Conservation (phyloP, 2,888 invertebrate species). For the Leucoma salicis region DNA sequence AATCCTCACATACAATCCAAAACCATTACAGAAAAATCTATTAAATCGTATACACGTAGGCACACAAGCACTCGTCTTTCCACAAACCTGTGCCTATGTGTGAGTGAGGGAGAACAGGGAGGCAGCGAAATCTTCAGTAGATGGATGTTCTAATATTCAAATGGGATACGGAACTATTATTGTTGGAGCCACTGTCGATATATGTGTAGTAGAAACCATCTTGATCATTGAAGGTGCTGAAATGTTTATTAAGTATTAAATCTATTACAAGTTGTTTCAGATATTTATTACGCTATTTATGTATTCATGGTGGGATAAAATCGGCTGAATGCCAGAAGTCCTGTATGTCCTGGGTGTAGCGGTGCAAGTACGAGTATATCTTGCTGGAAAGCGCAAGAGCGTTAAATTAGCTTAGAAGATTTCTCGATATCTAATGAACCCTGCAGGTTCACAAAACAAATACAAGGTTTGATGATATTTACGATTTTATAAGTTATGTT, state of each 20-base stretch:
- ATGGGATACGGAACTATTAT: slow-evolving; percentile 83
- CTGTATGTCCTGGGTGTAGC: no score
- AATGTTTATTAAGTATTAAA: background rate
- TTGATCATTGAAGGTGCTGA: slow-evolving; percentile 48
- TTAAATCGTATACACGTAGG: slow-evolving; percentile 24
- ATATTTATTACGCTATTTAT: no score
- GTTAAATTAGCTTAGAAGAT: no score
- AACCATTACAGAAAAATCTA: slow-evolving; percentile 33
- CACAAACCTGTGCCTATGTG: slow-evolving; percentile 28
- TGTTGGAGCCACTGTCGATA: slow-evolving; percentile 82
- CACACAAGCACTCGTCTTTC: slow-evolving; percentile 26
- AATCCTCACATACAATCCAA: slow-evolving; percentile 17
- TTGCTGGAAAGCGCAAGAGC: no score
- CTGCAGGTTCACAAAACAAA: no score
- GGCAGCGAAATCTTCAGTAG: slow-evolving; percentile 74
- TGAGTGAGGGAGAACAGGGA: slow-evolving; percentile 35
- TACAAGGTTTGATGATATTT: no score
- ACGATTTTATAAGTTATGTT: no score
- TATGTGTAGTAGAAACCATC: slow-evolving; percentile 36
- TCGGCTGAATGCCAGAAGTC: no score
- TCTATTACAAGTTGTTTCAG: no score
- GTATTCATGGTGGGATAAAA: no score
- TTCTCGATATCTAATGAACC: no score
- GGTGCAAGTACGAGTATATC: no score
- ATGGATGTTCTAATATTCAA: slow-evolving; percentile 83